Evolutionary conservation across 1,140 invertebrate species (phyloP), one percentile per base, ranked within the genome.

Genomic region (Bombus difficillimus): DNA sequence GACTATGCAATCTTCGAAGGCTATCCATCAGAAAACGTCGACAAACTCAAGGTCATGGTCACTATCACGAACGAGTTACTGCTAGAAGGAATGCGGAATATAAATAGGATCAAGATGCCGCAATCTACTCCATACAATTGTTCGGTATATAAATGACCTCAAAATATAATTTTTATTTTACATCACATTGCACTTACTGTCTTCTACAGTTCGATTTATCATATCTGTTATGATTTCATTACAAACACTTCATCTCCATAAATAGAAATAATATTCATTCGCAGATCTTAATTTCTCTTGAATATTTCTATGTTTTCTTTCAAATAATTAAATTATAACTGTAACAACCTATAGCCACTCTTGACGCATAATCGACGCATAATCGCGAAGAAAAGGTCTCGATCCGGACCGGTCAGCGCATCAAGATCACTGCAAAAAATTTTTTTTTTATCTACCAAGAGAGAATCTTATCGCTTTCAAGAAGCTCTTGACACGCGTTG

Each of bases 41-140:
- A 47, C 76, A 72, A 41, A 25, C 83, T 80, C 76, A 85, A 85
- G 77, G 83, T 57, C 77, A 85, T n/a, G 83, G 83, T 85, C 77
- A 85, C 64, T 80, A 85, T 85, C 76, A 39, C 34, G 68, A 73
- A 80, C 77, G 39, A 85, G 68, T 62, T 85, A 73, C 39, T 72
- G 77, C 37, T 57, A 79, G 0, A 22, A 32, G 83, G 83, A 80
- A 85, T 72, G 83, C 83, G 77, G 83, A 85, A 85, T 80, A 85
- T 80, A 85, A 79, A 85, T 85, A 80, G 68, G n/a, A 43, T 47
- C 62, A 34, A 39, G 18, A 43, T 79, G 32, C 41, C 41, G 64
- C 53, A 77, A 43, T 75, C 43, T 53, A 32, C 10, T 2, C n/a
- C 15, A 1, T 41, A 34, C 75, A 64, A 68, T 68, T 68, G 32